Conservation (phyloP, 2,888 invertebrate genomes). For the Drosophila imparisetae region DNA sequence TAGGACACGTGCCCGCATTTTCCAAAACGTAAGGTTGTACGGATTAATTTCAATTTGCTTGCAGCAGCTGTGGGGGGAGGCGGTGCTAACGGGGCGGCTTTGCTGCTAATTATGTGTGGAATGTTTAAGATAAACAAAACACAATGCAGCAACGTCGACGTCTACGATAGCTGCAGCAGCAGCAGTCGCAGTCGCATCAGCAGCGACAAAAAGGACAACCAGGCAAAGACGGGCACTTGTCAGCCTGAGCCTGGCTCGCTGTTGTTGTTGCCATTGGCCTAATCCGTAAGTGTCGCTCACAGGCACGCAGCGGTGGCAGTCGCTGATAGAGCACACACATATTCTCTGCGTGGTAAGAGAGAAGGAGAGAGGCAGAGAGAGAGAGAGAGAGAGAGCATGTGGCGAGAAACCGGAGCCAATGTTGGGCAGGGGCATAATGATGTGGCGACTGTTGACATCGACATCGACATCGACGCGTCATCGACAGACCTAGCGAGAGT, state of each 20-base stretch:
- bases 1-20: constrained; percentile 76
- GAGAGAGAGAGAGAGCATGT: constrained; percentile 5
- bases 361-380: not conserved
- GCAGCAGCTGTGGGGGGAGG: constrained; percentile 35
- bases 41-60: constrained; percentile 83
- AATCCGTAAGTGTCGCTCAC: constrained; percentile 79
- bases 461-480: constrained; percentile 71
- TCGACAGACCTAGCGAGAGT: constrained; percentile 53
- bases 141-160: constrained; percentile 60
- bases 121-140: constrained; percentile 76
- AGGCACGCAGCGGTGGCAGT: constrained; percentile 74
- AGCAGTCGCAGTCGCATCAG: constrained; percentile 29
- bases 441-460: constrained; percentile 63
- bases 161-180: constrained; percentile 21
- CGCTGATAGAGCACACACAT: constrained; percentile 75
- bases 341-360: not conserved
- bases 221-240: constrained; percentile 65
- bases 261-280: constrained; percentile 59
- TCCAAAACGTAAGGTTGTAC: constrained; percentile 74
- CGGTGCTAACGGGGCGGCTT: constrained; percentile 52
- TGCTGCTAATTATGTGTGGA: constrained; percentile 78
- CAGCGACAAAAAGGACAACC: constrained; percentile 67
- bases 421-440: constrained; percentile 58
- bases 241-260: constrained; percentile 41
- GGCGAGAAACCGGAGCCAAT: constrained; percentile 21